Base-by-base conservation (phyloP, 2,113 vertebrate genomes). In the Sander vitreus region DNA sequence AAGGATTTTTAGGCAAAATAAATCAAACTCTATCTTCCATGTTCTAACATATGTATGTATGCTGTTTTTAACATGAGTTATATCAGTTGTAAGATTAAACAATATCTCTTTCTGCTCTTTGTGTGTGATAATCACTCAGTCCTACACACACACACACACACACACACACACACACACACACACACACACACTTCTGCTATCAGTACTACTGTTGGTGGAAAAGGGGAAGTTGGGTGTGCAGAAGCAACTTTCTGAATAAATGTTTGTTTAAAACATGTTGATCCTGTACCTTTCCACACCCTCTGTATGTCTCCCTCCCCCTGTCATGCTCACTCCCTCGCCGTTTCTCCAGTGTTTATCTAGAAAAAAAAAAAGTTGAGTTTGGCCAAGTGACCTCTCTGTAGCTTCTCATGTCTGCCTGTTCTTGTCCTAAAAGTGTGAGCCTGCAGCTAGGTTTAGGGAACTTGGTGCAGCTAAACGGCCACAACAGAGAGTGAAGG, bases 191-290 rank as follows among this genome's bases (percentile, higher is more conserved):
- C 80, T 19, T 75, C 78, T 86, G 90, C 80, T 92, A 89, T 93
- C 90, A 85, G 78, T 16, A 21, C 69, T 84, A 81, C 91, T 88
- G 87, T 90, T 93, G 75, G 76, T 77, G 50, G 50, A 92, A 95
- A 95, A 93, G 90, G 64, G 94, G 94, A 96, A 95, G 93, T 90
- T 79, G 30, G 48, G 62, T 81, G 88, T 62, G 43, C 21, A 43
- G 77, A 81, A 76, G 72, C 75, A 85, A 74, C 88, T 86, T 84
- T 88, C 63, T 91, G 70, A 81, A 85, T 85, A 81, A 92, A 90
- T 80, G 51, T 76, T 76, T 87, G 85, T 75, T 84, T 68, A 83
- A 80, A 85, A 77, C 53, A 39, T 67, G 62, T 85, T 62, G 67
- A 73, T 82, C 60, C 54, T 63, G 39, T 66, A 72, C 12, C 48